phyloP scores from a whole-genome alignment of 37 sponge, comb jelly and placozoan species.

The Diacarnus erythraeanus region DNA sequence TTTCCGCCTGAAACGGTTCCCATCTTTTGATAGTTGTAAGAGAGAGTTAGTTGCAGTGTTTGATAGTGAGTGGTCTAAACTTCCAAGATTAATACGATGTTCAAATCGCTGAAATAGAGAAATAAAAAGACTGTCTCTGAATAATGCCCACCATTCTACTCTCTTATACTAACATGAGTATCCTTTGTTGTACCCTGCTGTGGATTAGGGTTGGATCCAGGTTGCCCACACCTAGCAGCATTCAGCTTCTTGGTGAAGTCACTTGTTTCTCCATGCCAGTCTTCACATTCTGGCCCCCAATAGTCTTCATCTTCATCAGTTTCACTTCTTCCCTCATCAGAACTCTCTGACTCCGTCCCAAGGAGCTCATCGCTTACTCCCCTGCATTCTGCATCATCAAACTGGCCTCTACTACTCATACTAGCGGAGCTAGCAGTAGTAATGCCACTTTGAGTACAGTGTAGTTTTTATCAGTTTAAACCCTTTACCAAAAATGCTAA shows the following conservation, averaged over 20 bases:
- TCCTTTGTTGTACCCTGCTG: background rate
- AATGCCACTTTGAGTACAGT: no score
- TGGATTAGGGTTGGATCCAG: conserved; percentile 3
- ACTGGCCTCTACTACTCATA: no score
- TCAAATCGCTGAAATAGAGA: conserved; percentile 47
- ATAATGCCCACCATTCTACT: background rate
- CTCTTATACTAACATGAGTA: background rate
- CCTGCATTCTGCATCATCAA: no score
- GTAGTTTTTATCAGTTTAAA: background rate
- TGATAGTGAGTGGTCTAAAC: conserved; percentile 14
- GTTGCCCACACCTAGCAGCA: conserved; percentile 49
- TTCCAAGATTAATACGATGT: conserved; percentile 74
- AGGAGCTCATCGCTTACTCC: no score
- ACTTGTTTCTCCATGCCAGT: conserved; percentile 40
- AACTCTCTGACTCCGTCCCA: background rate
- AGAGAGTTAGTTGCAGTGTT: conserved; percentile 29
- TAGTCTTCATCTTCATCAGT: conserved; percentile 12
- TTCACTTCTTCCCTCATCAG: background rate
- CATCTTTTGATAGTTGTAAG: conserved; percentile 35
- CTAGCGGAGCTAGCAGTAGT: no score
- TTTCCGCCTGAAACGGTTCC: conserved; percentile 41
- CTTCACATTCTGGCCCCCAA: conserved; percentile 20
- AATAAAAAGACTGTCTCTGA: background rate
- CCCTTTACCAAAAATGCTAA: background rate
- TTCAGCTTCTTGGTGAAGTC: conserved; percentile 85